Evolutionary conservation across 2,888 invertebrate genomes (phyloP), one percentile per base, ranked within the genome.

Genomic region (Deroplatys truncata): DNA sequence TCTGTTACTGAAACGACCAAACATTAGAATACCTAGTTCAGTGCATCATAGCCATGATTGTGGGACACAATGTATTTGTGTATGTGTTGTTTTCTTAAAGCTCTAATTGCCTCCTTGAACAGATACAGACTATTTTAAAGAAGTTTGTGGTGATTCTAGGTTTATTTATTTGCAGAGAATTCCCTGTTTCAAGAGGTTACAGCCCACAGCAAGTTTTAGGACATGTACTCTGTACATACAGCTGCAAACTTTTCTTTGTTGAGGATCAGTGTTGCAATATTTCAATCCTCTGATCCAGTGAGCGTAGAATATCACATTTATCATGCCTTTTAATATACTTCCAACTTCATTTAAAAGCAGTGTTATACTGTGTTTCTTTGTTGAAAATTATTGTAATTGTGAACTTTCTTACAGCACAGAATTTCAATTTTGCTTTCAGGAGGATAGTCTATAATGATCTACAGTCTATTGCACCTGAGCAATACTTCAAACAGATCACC

Each of bases 401-500:
- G 25, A 25, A 5, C 56, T 20, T 72, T 72, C 7, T 72, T 20
- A 72, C 56, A 72, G 56, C 16, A 72, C 56, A 72, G 20, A 20
- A 20, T 72, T 72, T 72, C 7, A 72, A 20, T 72, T 72, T 72
- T 72, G 10, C 29, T 95, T 94, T 91, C 95, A 98, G 98, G 92
- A 96, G 97, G 92, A 96, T 99, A 92, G 96, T 97, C 49, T 98
- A 98, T 94, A 97, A 96, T 92, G 98, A 99, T 93, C 95, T 99
- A 90, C 97, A 97, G 93, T 95, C 96, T 89, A 97, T 99, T 92
- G 98, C 99, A 10, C 99, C 99, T 0, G 98, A 98, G 94, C 98
- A 98, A 94, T 98, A 98, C 94, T 98, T 98, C 93, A 98, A 98
- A 93, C 97, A 98, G 94, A 98, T 99, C 91, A 98, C 97, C 0